Base-by-base conservation (phyloP, 2,797 vertebrate species). In the Dromococcyx pavoninus region DNA sequence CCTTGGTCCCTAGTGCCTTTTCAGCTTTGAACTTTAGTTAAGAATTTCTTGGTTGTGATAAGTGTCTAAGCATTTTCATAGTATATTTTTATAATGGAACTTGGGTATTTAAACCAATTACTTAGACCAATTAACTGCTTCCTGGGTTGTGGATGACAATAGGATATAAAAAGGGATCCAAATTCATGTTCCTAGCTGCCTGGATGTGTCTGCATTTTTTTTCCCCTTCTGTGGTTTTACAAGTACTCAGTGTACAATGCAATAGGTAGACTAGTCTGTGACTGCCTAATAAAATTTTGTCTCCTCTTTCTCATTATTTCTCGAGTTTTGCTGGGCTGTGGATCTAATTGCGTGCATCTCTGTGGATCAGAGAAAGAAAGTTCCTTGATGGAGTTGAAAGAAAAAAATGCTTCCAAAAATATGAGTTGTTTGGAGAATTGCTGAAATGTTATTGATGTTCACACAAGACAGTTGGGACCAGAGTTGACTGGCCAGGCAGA, bases 11-110 rank as follows among this genome's bases (percentile, higher is more conserved):
- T 69, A 25, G 71, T 87, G 91, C 54, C 74, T 93, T 96, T 93
- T 93, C 44, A 79, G 77, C 91, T 95, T 96, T 96, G 94, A 96
- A 97, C 93, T 95, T 95, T 88, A 97, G 71, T 95, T 96, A 95
- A 94, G 69, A 93, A 95, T 95, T 96, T 95, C 80, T 95, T 96
- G 77, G 86, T 87, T 76, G 75, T 96, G 91, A 28, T 94, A 95
- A 96, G 72, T 90, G 92, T 94, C 76, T 95, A 71, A 91, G 82
- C 71, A 94, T 85, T 97, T 95, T 95, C 69, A 50, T 65, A 87
- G 46, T 88, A 28, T 94, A 51, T 89, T 91, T 96, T 94, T 95
- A 83, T 91, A 94, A 94, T 86, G 85, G 91, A 72, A 80, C 92
- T 80, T 92, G 73, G 50, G 70, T 95, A 85, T 96, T 96, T 95